Evolutionary conservation across 2,113 vertebrate genomes (phyloP).

Genomic region (Sphyrna mokarran): DNA sequence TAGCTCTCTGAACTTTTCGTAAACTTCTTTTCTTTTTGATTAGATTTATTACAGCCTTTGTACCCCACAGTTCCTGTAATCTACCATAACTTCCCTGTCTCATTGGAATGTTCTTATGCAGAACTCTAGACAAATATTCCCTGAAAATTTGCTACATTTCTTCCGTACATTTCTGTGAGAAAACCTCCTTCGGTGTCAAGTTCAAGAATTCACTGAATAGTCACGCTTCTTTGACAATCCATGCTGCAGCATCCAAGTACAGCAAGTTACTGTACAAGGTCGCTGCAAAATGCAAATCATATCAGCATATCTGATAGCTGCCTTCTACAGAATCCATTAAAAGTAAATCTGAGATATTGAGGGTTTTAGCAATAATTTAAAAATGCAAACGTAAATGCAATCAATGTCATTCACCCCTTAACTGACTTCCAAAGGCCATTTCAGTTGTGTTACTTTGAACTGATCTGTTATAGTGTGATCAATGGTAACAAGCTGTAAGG

Average conservation of each 20-base stretch:
- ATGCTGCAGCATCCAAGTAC: not conserved
- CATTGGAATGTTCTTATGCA: too few species aligned
- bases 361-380: not conserved
- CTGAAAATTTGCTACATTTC: too few species aligned
- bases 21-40: too few species aligned
- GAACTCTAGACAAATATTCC: too few species aligned
- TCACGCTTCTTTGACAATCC: not conserved
- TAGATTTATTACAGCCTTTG: too few species aligned
- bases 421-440: not conserved
- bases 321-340: not conserved
- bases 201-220: not conserved
- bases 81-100: too few species aligned
- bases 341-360: not conserved
- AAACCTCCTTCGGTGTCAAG: not conserved
- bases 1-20: too few species aligned
- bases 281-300: not conserved
- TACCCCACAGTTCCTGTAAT: too few species aligned
- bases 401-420: not conserved
- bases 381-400: not conserved
- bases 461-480: too few species aligned
- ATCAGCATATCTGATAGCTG: not conserved
- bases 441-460: not conserved
- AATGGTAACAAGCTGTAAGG: too few species aligned
- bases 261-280: not conserved
- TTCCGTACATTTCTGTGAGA: too few species aligned